Evolutionary conservation across 2,113 vertebrate genomes (phyloP).

Genomic region (Glaucidium brasilianum): DNA sequence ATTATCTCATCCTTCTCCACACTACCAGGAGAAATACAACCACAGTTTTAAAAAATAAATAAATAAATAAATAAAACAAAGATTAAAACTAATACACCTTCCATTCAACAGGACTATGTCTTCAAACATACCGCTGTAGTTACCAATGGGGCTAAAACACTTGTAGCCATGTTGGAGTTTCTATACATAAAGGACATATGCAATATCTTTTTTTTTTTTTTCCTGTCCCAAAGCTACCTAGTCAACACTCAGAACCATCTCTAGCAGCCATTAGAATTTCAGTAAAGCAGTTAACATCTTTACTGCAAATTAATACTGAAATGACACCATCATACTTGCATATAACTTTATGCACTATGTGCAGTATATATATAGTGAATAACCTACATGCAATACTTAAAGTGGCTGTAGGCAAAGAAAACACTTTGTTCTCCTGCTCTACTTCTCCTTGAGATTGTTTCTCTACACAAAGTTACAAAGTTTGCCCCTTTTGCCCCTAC

Average conservation of each 20-base stretch:
- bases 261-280: background rate
- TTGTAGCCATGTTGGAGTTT: background rate
- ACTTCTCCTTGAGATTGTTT: background rate
- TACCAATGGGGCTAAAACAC: background rate
- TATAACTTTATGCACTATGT: background rate
- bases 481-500: background rate
- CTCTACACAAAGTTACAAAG: background rate
- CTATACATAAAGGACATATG: rapidly evolving
- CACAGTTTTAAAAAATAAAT: background rate
- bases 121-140: background rate
- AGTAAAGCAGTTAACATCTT: background rate
- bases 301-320: background rate
- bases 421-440: background rate
- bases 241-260: background rate
- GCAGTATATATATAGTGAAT: too few relatives aligned
- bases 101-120: background rate
- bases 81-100: too few relatives aligned
- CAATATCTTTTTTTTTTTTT: background rate
- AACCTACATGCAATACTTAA: background rate
- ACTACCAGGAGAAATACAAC: background rate
- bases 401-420: background rate
- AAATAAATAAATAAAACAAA: background rate
- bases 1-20: background rate
- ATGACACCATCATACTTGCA: background rate
- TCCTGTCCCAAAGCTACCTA: background rate